phyloP scores from a whole-genome alignment of 92 coral and sea anemone genomes.

The Porites evermanni region DNA sequence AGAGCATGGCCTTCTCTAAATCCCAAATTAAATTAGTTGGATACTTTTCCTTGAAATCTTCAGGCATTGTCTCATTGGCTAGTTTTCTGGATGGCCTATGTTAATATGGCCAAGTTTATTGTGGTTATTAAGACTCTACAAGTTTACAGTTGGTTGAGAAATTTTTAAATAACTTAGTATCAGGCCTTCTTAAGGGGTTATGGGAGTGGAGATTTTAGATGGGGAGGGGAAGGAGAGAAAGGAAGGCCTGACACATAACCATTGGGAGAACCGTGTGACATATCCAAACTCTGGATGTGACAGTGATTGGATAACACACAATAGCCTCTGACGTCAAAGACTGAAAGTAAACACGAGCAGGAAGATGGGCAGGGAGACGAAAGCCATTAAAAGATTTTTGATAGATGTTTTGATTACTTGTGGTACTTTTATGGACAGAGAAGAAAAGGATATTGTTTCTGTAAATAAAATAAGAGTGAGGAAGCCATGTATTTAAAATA shows the following conservation, averaged over 20 bases:
- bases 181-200: too few relatives aligned
- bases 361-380: too few relatives aligned
- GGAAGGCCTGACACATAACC: constrained; percentile 56
- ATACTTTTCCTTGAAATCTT: constrained; percentile 30
- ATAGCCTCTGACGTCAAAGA: too few relatives aligned
- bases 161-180: constrained; percentile 42
- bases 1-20: constrained; percentile 44
- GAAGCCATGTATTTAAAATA: constrained; percentile 58
- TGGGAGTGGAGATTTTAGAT: too few relatives aligned
- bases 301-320: too few relatives aligned
- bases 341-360: too few relatives aligned
- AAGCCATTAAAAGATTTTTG: too few relatives aligned
- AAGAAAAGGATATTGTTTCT: constrained; percentile 22
- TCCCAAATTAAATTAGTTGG: constrained; percentile 40
- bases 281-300: too few relatives aligned
- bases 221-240: constrained; percentile 43
- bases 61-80: constrained; percentile 43
- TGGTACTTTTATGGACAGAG: too few relatives aligned
- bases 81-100: constrained; percentile 59
- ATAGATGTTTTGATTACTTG: too few relatives aligned
- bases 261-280: constrained; percentile 46
- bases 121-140: constrained; percentile 47
- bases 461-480: constrained; percentile 48
- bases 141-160: constrained; percentile 52
- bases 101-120: constrained; percentile 45